phyloP scores from a whole-genome alignment of 2,113 vertebrate species.

The Himantopus leucocephalus region DNA sequence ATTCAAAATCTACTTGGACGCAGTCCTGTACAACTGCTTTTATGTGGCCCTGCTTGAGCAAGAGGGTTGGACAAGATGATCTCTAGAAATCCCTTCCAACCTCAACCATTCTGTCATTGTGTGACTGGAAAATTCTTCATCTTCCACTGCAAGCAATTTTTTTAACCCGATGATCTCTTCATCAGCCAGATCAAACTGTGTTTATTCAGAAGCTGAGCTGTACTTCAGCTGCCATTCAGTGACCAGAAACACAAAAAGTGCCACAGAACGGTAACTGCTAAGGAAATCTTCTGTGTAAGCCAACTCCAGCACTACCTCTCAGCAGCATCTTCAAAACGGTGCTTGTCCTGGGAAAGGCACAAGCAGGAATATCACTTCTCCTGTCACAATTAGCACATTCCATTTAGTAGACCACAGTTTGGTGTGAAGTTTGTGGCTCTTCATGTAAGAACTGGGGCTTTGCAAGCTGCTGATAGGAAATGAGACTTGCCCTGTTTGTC shows the following conservation, averaged over 20 bases:
- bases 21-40: neutral
- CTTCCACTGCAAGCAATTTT: neutral
- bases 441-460: neutral
- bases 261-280: neutral
- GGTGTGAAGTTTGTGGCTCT: neutral
- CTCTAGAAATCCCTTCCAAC: neutral
- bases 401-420: neutral
- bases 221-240: neutral
- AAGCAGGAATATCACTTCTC: neutral
- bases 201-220: neutral
- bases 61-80: neutral
- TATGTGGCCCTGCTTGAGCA: neutral
- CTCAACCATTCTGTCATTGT: neutral
- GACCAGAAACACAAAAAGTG: neutral
- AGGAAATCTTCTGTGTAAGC: neutral
- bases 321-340: neutral
- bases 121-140: neutral
- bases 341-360: neutral
- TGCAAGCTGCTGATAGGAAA: neutral
- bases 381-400: neutral
- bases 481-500: neutral
- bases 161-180: neutral
- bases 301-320: neutral
- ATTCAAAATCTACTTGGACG: neutral
- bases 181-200: neutral